Base-by-base conservation (phyloP, 2,113 vertebrate genomes). In the Formicarius rufipectus region DNA sequence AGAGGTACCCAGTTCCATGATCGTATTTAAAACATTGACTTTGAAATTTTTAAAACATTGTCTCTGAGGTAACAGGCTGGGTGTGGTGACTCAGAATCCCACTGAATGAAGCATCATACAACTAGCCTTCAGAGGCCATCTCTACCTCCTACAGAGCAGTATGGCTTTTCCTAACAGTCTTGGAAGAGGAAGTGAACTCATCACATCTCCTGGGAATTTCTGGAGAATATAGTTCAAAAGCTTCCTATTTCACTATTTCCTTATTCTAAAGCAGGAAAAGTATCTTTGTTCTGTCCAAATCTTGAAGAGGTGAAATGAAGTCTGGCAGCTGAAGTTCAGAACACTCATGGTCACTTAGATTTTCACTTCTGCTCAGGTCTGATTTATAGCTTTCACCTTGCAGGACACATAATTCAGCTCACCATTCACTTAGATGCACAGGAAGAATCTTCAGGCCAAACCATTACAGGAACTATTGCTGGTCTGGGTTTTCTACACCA, bases 371-470 rank as follows among this genome's bases (percentile, higher is more conserved):
- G 42, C 58, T 88, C 39, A 22, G n/a, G 63, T 14, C 50, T 74
- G 55, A 67, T 83, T 88, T 90, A 56, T 24, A 59, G 21, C 30
- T 92, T 59, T 75, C 39, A 74, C 47, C 88, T 83, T 92, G 55
- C 16, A 66, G 79, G 45, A 42, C 45, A 47, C 30, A 4, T 25
- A 50, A 44, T 80, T 77, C 56, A 74, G 86, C 77, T 74, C 72
- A 47, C n/a, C 28, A 58, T 83, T 64, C 24, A 1, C 59, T 77
- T 63, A 30, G 33, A 42, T 86, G 80, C 30, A 55, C 68, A 58
- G 79, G 79, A 90, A 90, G 76, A 86, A 59, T 93, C 80, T 86
- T 86, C 76, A 49, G 89, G 55, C 83, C 85, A 90, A 90, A 71
- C 27, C 14, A 12, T 74, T 90, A 35, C 6, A 6, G 69, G 76